Evolutionary conservation across 2,797 vertebrate genomes (phyloP).

Genomic region (Spheniscus humboldti): DNA sequence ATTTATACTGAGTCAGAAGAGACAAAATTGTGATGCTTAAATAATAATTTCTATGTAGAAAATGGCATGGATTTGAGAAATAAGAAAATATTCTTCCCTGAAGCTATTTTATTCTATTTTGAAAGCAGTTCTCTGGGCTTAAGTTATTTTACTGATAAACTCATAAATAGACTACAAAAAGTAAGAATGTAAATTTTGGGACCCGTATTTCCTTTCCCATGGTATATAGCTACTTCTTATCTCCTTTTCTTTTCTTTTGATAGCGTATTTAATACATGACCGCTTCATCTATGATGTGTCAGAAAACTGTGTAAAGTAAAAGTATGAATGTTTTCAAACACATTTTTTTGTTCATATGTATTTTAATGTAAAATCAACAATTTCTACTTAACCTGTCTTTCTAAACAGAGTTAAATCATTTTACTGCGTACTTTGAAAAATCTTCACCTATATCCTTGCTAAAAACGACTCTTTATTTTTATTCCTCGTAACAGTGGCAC

Average conservation of each 20-base stretch:
- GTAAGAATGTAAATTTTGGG: not conserved
- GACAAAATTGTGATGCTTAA: not conserved
- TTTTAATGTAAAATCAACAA: not conserved
- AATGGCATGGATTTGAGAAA: not conserved
- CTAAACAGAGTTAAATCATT: not conserved
- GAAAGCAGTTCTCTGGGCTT: not conserved
- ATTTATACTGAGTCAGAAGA: not conserved
- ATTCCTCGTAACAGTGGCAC: constrained; percentile 63
- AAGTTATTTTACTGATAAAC: not conserved
- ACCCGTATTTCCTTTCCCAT: not conserved
- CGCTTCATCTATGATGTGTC: not conserved
- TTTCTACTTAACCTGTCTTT: not conserved
- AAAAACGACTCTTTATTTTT: not conserved
- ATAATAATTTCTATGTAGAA: not conserved
- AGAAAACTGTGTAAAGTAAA: not conserved
- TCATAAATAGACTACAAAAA: not conserved
- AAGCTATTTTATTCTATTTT: not conserved
- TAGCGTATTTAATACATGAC: not conserved
- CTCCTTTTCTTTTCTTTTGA: not conserved
- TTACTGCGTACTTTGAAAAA: not conserved
- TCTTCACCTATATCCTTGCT: fast-evolving
- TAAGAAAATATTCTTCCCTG: not conserved
- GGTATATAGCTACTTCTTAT: not conserved
- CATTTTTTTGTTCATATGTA: not conserved
- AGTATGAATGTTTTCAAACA: not conserved